A percentile compares a stretch with the other conserved stretches of the same genome.
phyloP scores from a whole-genome alignment of 2,113 vertebrate species.

The Oreotrochilus melanogaster region DNA sequence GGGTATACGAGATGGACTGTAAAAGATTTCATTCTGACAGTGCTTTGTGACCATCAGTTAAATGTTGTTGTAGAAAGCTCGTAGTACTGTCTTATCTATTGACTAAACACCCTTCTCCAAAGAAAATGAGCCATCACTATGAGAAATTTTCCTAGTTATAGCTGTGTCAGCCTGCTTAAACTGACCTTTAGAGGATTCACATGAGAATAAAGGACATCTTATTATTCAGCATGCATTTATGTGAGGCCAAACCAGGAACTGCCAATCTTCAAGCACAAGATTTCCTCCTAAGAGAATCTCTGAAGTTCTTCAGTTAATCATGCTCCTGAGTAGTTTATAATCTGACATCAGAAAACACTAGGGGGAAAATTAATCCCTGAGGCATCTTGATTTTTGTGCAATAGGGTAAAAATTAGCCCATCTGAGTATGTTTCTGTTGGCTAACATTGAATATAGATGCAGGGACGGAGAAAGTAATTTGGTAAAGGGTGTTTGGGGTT shows the following conservation, averaged over 20 bases:
- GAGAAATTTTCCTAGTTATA: conserved; percentile 48
- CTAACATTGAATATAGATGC: background rate
- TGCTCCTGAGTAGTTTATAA: background rate
- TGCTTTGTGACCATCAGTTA: background rate
- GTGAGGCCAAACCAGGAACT: background rate
- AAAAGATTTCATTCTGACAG: background rate
- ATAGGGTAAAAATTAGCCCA: background rate
- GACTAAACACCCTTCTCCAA: conserved; percentile 43
- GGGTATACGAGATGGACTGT: background rate
- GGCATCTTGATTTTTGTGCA: background rate
- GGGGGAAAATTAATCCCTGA: background rate
- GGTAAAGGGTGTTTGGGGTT: background rate
- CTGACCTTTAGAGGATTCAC: conserved; percentile 29
- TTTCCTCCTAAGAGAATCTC: background rate
- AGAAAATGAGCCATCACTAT: conserved; percentile 36
- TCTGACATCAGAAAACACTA: background rate
- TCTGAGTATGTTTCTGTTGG: background rate
- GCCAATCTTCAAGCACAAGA: background rate
- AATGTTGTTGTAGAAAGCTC: background rate
- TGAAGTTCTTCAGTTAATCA: background rate
- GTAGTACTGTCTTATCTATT: conserved; percentile 17
- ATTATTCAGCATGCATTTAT: background rate
- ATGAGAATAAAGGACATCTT: conserved; percentile 33
- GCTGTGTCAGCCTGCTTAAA: conserved; percentile 38
- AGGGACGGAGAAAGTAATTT: background rate